Evolutionary conservation across 2,113 vertebrate genomes (phyloP).

Genomic region (Gracilinanus agilis): DNA sequence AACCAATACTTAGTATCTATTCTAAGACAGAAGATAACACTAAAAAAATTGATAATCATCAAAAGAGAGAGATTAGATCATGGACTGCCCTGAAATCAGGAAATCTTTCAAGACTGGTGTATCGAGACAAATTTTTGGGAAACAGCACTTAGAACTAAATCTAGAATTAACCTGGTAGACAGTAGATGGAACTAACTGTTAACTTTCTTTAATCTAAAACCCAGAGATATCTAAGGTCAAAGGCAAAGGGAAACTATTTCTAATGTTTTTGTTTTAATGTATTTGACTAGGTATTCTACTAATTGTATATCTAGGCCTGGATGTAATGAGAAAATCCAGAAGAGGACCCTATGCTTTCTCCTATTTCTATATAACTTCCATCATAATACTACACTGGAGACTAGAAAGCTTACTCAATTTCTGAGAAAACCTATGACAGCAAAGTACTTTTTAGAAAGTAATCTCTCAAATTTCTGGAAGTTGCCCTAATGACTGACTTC

Average conservation of each 20-base stretch:
- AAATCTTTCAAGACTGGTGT: not conserved
- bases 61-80: not conserved
- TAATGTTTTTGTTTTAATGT: not conserved
- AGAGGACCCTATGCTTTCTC: not conserved
- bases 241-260: not conserved
- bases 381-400: not conserved
- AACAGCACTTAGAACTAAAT: not conserved
- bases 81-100: not conserved
- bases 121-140: not conserved
- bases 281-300: slow-evolving; percentile 4
- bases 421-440: not conserved
- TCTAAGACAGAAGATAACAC: no score
- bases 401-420: not conserved
- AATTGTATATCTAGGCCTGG: slow-evolving; percentile 8
- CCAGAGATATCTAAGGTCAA: not conserved
- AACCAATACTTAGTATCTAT: no score
- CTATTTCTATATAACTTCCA: slow-evolving; percentile 9
- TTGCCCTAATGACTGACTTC: slow-evolving; percentile 54
- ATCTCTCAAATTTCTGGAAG: not conserved
- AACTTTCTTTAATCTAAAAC: not conserved
- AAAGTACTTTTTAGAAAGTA: not conserved
- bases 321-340: not conserved
- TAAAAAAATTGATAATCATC: not conserved
- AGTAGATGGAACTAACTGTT: not conserved
- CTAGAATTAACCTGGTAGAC: no score